Conservation (phyloP, 2,888 invertebrate genomes). For the Apodemia hepburni region DNA sequence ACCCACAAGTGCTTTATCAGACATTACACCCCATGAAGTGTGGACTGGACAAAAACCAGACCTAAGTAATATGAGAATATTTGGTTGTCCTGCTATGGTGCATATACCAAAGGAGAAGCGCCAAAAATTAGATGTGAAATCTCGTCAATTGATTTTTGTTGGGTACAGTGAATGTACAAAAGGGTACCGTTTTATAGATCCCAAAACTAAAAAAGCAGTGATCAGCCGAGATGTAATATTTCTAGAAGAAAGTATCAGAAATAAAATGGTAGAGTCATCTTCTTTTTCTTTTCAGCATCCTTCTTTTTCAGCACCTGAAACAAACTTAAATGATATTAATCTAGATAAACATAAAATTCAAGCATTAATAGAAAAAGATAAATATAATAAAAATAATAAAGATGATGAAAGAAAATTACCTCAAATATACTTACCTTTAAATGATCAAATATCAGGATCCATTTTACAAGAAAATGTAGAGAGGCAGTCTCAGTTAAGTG, state of each 20-base stretch:
- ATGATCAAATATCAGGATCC: background rate
- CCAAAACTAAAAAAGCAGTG: constrained; percentile 17
- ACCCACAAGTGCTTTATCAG: background rate
- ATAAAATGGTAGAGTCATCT: constrained; percentile 11
- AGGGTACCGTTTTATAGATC: constrained; percentile 4
- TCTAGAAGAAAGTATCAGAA: constrained; percentile 14
- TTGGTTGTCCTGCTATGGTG: background rate
- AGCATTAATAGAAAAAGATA: background rate
- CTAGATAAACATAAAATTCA: background rate
- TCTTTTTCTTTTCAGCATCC: no score
- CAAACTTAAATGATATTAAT: constrained; percentile 14
- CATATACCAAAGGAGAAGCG: constrained; percentile 13
- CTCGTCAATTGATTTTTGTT: constrained; percentile 16
- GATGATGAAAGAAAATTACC: background rate
- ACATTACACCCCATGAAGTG: background rate
- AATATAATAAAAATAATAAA: background rate
- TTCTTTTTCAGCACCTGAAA: constrained; percentile 17
- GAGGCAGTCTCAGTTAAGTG: background rate
- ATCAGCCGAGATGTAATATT: constrained; percentile 15
- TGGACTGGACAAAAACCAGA: constrained; percentile 2
- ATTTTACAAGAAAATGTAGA: background rate
- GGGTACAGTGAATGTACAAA: constrained; percentile 18
- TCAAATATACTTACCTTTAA: background rate
- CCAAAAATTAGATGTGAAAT: constrained; percentile 11
- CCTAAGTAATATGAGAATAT: background rate